A percentile compares a stretch with the other conserved stretches of the same genome.
These are phyloP conservation scores for Onychomys torridus DNA, from an alignment of 2,797 vertebrate species.

Conservation along the genomic window DNA sequence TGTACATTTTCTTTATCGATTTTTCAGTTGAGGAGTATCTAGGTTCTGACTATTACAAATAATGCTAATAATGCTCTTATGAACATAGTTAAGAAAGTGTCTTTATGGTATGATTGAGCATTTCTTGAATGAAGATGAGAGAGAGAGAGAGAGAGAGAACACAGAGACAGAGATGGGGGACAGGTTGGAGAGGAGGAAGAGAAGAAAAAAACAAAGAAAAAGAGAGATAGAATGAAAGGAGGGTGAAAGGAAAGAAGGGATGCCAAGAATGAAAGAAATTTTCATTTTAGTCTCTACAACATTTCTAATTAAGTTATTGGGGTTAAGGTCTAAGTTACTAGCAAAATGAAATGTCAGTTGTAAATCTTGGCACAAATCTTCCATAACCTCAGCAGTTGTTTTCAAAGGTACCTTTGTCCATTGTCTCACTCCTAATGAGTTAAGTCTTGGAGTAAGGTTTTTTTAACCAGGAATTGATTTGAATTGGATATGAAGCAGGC, in stretches of 20 bases:
- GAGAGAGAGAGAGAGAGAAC: rapidly evolving
- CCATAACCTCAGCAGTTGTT: conserved; percentile 33
- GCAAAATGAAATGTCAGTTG: conserved; percentile 36
- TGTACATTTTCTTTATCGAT: too few relatives aligned
- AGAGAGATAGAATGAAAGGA: not conserved
- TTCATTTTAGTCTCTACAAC: conserved; percentile 28
- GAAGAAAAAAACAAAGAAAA: not conserved
- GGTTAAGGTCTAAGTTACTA: conserved; percentile 51
- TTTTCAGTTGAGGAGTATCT: too few relatives aligned
- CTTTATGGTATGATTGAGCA: too few relatives aligned
- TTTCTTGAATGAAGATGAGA: not conserved
- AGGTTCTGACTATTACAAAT: too few relatives aligned
- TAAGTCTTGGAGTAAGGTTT: not conserved
- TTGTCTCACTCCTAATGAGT: conserved; percentile 4
- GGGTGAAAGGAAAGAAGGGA: rapidly evolving
- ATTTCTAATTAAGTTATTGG: conserved; percentile 35
- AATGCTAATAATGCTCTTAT: too few relatives aligned
- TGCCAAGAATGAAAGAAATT: not conserved
- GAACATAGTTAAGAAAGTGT: too few relatives aligned
- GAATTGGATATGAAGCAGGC: not conserved
- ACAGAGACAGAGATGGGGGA: too few relatives aligned
- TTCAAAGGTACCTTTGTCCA: conserved; percentile 45
- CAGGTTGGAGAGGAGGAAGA: rapidly evolving
- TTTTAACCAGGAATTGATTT: conserved; percentile 63
- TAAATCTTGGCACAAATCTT: conserved; percentile 15